phyloP scores from a whole-genome alignment of 2,797 vertebrate genomes.

The Champsocephalus esox region DNA sequence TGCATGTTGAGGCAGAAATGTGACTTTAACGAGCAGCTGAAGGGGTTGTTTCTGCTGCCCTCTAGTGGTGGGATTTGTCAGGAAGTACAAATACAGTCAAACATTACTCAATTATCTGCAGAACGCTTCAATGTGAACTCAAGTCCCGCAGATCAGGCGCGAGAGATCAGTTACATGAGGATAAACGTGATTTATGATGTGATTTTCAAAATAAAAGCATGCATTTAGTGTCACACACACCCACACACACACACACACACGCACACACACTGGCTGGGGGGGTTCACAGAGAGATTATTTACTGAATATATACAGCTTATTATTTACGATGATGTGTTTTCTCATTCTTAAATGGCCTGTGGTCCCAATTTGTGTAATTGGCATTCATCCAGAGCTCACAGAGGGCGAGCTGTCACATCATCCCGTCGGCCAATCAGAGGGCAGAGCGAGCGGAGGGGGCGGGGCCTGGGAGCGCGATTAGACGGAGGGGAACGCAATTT shows the following conservation, averaged over 20 bases:
- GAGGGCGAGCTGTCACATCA: conserved; percentile 40
- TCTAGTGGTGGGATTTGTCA: too few species aligned
- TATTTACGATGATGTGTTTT: conserved; percentile 64
- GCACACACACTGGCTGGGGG: background rate
- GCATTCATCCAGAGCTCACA: conserved; percentile 54
- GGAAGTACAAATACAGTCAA: too few species aligned
- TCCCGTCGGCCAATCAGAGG: conserved; percentile 73
- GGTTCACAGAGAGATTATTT: conserved; percentile 7
- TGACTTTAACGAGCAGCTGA: too few species aligned
- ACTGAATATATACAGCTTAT: conserved; percentile 37
- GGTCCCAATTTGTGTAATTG: conserved; percentile 61
- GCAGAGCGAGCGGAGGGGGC: conserved; percentile 55
- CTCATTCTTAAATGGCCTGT: conserved; percentile 45
- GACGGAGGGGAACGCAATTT: conserved; percentile 81
- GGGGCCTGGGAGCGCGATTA: conserved; percentile 16
- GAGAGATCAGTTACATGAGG: too few species aligned
- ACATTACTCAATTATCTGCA: too few species aligned
- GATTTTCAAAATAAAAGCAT: background rate
- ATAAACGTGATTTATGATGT: background rate
- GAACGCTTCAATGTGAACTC: too few species aligned
- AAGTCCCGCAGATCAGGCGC: too few species aligned
- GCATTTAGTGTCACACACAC: background rate
- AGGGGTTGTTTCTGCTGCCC: too few species aligned
- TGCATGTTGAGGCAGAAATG: too few species aligned
- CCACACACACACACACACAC: too few species aligned